These are phyloP conservation scores for Palythoa caribaeorum DNA, from an alignment of 92 coral and sea anemone genomes.

Conservation along the genomic window DNA sequence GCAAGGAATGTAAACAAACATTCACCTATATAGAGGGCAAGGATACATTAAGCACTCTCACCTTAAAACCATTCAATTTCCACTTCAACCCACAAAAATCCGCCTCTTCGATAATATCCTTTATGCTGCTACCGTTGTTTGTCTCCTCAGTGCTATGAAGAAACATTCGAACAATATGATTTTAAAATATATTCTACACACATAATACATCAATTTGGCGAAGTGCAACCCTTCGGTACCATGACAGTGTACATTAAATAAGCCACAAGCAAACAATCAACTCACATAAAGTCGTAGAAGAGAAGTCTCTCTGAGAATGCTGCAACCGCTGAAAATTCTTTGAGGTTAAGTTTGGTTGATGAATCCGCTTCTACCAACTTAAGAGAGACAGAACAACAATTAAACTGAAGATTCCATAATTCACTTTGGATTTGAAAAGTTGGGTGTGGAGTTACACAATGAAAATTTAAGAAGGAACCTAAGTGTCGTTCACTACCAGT, in stretches of 20 bases:
- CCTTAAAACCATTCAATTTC: slow-evolving; percentile 90
- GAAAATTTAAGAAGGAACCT: no score
- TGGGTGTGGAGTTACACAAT: no score
- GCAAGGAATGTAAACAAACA: no score
- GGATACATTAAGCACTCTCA: slow-evolving; percentile 42
- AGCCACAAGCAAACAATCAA: background rate
- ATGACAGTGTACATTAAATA: no score
- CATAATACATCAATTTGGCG: background rate
- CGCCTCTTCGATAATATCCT: slow-evolving; percentile 94
- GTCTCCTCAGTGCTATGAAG: slow-evolving; percentile 72
- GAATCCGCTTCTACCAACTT: slow-evolving; percentile 92
- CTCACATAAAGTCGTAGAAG: slow-evolving; percentile 88
- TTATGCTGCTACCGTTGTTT: slow-evolving; percentile 70
- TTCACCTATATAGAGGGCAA: no score
- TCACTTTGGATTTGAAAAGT: background rate
- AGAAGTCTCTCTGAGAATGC: slow-evolving; percentile 97
- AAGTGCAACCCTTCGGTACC: no score
- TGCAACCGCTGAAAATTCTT: slow-evolving; percentile 95
- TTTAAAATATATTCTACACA: background rate
- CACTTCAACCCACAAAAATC: slow-evolving; percentile 95
- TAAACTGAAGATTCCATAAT: background rate
- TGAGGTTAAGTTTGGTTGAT: slow-evolving; percentile 78
- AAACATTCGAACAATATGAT: background rate
- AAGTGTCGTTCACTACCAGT: no score
- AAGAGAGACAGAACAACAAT: background rate